Conservation (phyloP, 1,140 invertebrate species). For the Papilio dardanus region DNA sequence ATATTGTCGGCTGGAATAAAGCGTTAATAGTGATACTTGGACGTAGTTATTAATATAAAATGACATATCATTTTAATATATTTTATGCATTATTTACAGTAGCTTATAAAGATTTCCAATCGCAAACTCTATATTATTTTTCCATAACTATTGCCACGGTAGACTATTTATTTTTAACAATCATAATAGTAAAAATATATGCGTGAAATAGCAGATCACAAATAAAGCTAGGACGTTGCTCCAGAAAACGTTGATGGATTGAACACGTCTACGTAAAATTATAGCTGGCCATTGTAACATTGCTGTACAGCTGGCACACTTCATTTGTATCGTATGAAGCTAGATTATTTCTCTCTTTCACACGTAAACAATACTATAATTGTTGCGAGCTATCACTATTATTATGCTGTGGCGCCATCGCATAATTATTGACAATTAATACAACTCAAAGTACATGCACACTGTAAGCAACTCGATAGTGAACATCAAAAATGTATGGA, state of each 20-base stretch:
- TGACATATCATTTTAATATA: background rate
- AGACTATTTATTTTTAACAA: background rate
- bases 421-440: too few species aligned
- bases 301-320: conserved; percentile 5
- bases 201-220: conserved; percentile 9
- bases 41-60: background rate
- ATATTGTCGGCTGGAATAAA: background rate
- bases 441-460: too few species aligned
- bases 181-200: conserved; percentile 1
- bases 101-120: too few species aligned
- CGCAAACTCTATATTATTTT: background rate
- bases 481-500: too few species aligned
- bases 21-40: background rate
- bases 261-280: conserved; percentile 16
- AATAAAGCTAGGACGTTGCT: background rate
- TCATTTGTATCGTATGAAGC: background rate
- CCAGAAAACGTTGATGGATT: conserved; percentile 22
- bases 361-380: background rate
- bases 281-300: background rate
- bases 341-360: background rate
- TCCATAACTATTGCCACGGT: background rate
- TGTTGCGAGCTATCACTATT: background rate
- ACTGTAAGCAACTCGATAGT: too few species aligned
- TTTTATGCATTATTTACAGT: background rate
- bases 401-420: background rate